Evolutionary conservation across 1,140 invertebrate genomes (phyloP).

Genomic region (Varroa destructor): DNA sequence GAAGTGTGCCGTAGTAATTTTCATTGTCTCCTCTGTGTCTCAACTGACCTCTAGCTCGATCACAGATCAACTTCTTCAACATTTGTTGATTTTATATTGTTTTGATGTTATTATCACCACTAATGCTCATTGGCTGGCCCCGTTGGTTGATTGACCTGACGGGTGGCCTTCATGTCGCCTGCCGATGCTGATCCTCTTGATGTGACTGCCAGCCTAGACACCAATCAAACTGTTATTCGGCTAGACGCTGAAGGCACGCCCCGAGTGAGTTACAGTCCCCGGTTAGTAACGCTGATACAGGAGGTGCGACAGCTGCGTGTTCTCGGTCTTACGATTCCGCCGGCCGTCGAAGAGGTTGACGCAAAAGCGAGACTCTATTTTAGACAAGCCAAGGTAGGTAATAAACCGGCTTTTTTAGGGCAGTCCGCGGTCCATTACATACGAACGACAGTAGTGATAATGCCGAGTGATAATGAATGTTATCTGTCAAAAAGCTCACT

Average conservation of each 20-base stretch:
- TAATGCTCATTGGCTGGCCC: no score
- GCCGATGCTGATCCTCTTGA: slow-evolving; percentile 31
- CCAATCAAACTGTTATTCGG: slow-evolving; percentile 59
- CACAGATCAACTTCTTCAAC: no score
- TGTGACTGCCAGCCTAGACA: slow-evolving; percentile 47
- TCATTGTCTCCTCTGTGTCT: no score
- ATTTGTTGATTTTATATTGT: no score
- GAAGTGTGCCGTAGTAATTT: no score
- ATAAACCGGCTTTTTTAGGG: slow-evolving; percentile 27
- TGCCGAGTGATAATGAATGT: no score
- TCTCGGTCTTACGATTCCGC: slow-evolving; percentile 63
- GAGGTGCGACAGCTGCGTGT: slow-evolving; percentile 67
- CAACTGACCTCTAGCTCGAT: no score
- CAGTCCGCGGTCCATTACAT: no score
- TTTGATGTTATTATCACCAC: no score
- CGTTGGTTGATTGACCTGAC: no score
- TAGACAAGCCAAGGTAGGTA: slow-evolving; percentile 64
- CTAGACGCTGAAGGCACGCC: slow-evolving; percentile 57
- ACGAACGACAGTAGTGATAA: no score
- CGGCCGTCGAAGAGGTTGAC: slow-evolving; percentile 53
- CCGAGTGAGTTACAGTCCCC: slow-evolving; percentile 69
- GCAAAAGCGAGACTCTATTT: slow-evolving; percentile 58
- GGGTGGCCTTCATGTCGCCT: not conserved
- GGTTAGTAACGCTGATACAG: slow-evolving; percentile 59
- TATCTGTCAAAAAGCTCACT: not conserved